Evolutionary conservation across 2,113 vertebrate species (phyloP).

Genomic region (Callipepla squamata): DNA sequence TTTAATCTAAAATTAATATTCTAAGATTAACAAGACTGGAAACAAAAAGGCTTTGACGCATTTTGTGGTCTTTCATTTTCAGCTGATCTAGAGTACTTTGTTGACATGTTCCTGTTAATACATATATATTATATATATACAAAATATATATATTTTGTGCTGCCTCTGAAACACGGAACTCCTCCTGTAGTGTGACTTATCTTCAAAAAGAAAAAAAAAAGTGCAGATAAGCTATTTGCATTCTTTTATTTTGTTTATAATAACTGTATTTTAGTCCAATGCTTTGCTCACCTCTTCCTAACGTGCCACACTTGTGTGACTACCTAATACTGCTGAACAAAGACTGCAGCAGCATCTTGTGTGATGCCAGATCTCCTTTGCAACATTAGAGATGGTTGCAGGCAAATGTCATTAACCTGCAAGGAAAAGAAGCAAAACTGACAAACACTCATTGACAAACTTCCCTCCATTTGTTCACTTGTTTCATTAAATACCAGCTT

Average conservation of each 20-base stretch:
- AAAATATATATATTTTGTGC: not conserved
- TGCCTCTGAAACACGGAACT: not conserved
- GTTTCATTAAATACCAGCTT: slow-evolving; percentile 72
- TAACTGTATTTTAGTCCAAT: slow-evolving; percentile 8
- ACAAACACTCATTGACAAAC: slow-evolving; percentile 60
- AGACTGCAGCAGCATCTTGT: slow-evolving; percentile 9
- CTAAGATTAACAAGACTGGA: not conserved
- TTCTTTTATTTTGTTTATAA: slow-evolving; percentile 20
- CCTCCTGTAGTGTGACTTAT: not conserved
- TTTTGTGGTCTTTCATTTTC: not conserved
- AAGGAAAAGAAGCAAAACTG: slow-evolving; percentile 66
- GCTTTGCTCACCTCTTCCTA: slow-evolving; percentile 29
- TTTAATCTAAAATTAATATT: not conserved
- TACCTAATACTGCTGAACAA: slow-evolving; percentile 55
- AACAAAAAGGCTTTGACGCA: not conserved
- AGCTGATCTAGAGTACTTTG: not conserved
- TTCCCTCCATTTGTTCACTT: slow-evolving; percentile 48
- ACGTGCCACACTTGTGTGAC: not conserved
- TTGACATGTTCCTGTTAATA: not conserved
- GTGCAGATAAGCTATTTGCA: too few relatives aligned
- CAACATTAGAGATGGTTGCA: slow-evolving; percentile 64
- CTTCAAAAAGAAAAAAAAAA: not conserved
- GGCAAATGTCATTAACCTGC: slow-evolving; percentile 65
- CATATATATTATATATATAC: not conserved
- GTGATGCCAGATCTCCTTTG: slow-evolving; percentile 17